These are phyloP conservation scores for Coilia nasus DNA, from an alignment of 2,797 vertebrate genomes.

Conservation along the genomic window DNA sequence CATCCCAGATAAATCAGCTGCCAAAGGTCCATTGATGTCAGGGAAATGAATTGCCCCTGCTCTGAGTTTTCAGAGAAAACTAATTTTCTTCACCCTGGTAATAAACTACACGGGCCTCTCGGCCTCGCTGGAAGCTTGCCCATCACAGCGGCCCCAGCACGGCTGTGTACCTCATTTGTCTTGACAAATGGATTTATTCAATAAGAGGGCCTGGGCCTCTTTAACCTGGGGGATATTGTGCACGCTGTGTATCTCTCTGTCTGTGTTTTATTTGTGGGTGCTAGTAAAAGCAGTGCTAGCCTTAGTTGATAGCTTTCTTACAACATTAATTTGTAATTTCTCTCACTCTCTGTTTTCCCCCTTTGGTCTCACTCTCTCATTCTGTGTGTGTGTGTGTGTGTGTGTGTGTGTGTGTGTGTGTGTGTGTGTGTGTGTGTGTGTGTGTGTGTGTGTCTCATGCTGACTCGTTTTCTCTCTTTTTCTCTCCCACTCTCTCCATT, in stretches of 20 bases:
- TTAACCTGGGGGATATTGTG: slow-evolving; percentile 50
- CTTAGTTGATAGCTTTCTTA: slow-evolving; percentile 50
- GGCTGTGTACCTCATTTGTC: slow-evolving; percentile 59
- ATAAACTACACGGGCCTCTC: slow-evolving; percentile 66
- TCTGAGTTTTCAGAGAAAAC: slow-evolving; percentile 70
- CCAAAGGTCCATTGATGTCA: slow-evolving; percentile 65
- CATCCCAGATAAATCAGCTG: slow-evolving; percentile 69
- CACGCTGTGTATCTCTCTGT: slow-evolving; percentile 32
- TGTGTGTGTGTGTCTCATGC: neutral
- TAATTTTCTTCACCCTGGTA: slow-evolving; percentile 70
- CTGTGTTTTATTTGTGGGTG: slow-evolving; percentile 34
- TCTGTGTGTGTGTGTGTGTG: neutral
- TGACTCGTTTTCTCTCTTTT: neutral
- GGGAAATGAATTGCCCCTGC: slow-evolving; percentile 66
- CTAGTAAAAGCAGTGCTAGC: slow-evolving; percentile 48
- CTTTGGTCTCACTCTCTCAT: neutral
- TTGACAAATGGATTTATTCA: slow-evolving; percentile 65
- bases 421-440: too few species aligned
- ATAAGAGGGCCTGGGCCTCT: slow-evolving; percentile 48
- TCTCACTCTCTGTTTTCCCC: neutral
- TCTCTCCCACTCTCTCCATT: neutral
- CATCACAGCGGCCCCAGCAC: slow-evolving; percentile 42
- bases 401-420: too few species aligned
- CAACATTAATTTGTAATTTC: slow-evolving; percentile 42
- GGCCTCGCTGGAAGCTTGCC: slow-evolving; percentile 60